Base-by-base conservation (phyloP, 2,797 vertebrate genomes). In the Crenichthys baileyi region DNA sequence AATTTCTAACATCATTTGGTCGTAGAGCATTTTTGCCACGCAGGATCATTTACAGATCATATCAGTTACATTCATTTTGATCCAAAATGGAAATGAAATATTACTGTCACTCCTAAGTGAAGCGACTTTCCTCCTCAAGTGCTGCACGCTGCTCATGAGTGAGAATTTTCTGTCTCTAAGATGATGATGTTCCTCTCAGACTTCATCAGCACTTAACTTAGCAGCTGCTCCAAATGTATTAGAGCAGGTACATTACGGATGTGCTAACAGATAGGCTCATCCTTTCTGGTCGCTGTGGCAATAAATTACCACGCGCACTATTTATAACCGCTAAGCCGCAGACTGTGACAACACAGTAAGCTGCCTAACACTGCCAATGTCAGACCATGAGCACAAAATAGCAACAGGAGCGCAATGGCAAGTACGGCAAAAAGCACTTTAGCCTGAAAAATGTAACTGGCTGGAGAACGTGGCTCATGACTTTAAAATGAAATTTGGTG, bases 241-340 rank as follows among this genome's bases (percentile, higher is more conserved):
- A 74, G 65, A 70, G 74, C 84, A 75, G 77, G 76, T 87, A 87
- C 58, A 83, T n/a, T 36, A 65, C 79, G 82, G 87, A 88, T 83
- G 75, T 76, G 76, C 89, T 86, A 83, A 82, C 70, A 73, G 83
- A 68, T 31, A 16, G 80, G 83, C 75, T 74, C 81, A 91, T 84
- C 67, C 72, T 86, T 85, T 81, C 75, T 76, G 78, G 77, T 90
- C 88, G 87, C 87, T 82, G 87, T 92, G 89, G 91, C 92, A 88
- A 94, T 92, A 93, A 94, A 93, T 91, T 92, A 93, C 86, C 84
- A 87, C 26, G 85, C 81, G 81, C 87, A 90, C 95, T 96, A 96
- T 96, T 95, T 95, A 94, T 95, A 95, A 90, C 92, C 31, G n/a
- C 85, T 96, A 95, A 96, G 91, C 95, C 78, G 80, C 71, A 87